phyloP scores from a whole-genome alignment of 2,888 invertebrate species.

The Polymixis lichenea region DNA sequence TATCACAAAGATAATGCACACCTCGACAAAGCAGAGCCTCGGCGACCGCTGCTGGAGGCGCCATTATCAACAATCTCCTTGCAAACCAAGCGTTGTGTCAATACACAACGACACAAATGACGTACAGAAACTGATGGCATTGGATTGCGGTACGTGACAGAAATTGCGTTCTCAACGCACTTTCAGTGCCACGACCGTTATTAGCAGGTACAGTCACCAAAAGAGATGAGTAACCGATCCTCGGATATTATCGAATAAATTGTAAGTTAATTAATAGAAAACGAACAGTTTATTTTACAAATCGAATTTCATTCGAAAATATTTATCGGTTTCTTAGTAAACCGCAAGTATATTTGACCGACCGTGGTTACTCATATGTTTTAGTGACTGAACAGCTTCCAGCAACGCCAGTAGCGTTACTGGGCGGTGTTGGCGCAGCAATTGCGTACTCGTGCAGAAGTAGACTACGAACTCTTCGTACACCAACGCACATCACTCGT shows the following conservation, averaged over 20 bases:
- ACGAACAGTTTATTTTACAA: too few species aligned
- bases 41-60: not conserved
- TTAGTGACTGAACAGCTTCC: too few species aligned
- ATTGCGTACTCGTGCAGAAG: not conserved
- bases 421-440: not conserved
- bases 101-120: not conserved
- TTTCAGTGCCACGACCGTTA: not conserved
- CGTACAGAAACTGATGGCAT: not conserved
- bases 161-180: too few species aligned
- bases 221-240: too few species aligned
- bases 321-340: too few species aligned
- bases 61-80: not conserved
- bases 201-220: not conserved
- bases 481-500: not conserved
- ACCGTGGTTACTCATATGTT: too few species aligned
- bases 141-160: not conserved
- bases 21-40: not conserved
- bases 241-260: too few species aligned
- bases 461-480: not conserved
- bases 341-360: too few species aligned
- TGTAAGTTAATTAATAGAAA: too few species aligned
- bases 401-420: not conserved
- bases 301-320: too few species aligned
- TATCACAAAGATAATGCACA: not conserved
- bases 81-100: not conserved